Evolutionary conservation across 2,113 vertebrate species (phyloP), one percentile per base, ranked within the genome.

Genomic region (Pollachius pollachius): DNA sequence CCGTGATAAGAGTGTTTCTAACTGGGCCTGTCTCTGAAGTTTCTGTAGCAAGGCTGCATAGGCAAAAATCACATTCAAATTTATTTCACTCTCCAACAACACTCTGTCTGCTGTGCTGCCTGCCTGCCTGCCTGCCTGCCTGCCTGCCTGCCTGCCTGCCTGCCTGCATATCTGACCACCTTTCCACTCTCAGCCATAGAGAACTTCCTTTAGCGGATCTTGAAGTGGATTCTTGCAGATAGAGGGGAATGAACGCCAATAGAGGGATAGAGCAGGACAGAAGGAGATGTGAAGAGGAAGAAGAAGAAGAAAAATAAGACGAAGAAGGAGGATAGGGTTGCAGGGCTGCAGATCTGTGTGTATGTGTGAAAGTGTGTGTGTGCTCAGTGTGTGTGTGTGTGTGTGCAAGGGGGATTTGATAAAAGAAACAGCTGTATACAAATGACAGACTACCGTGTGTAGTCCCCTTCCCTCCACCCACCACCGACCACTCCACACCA

Each of bases 341-440:
- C 54, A 13, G 54, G 54, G 54, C 54, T 57, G 54, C 9, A 48
- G 41, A 17, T 9, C 15, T 57, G 54, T 6, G 37, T 41, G 9
- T 48, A 11, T 11, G 37, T 11, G 37, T 41, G 37, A 6, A 4
- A 8, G 23, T 2, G 23, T 23, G 23, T 23, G 23, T 23, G 23
- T 23, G 23, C 23, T 23, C 23, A 23, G 41, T 48, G 41, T 9
- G 8, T 48, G 41, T 48, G 6, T 48, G 41, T 9, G 41, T 48
- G 41, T 13, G 41, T 13, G 41, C 41, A 73, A 77, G 84, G 67
- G 34, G 78, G 73, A 75, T 62, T 68, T 86, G 89, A 93, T 91
- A 85, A 91, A 92, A 93, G 89, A 88, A 92, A 91, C 92, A 90
- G 91, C 92, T 92, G 90, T 91, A 91, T 87, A 91, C 92, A 91